phyloP scores from a whole-genome alignment of 2,797 vertebrate species.

The Coluber constrictor region DNA sequence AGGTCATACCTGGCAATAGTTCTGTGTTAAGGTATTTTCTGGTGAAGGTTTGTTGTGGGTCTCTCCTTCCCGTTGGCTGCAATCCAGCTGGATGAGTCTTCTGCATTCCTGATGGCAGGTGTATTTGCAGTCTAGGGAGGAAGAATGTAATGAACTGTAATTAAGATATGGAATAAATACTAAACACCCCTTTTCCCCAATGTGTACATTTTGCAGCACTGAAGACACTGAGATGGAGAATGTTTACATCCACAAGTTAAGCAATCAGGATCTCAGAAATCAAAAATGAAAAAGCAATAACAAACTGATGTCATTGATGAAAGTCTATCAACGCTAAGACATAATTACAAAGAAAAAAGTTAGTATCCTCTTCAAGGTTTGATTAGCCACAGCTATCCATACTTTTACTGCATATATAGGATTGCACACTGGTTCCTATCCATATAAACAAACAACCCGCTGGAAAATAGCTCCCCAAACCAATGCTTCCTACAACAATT shows the following conservation, averaged over 20 bases:
- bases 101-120: slow-evolving; percentile 89
- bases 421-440: neutral
- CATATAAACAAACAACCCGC: neutral
- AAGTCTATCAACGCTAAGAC: neutral
- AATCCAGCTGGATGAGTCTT: slow-evolving; percentile 86
- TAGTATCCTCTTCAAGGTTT: too few species aligned
- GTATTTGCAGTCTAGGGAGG: slow-evolving; percentile 85
- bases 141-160: slow-evolving; percentile 38
- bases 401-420: neutral
- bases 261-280: neutral
- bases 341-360: neutral
- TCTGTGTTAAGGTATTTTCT: slow-evolving; percentile 56
- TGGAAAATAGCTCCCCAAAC: neutral
- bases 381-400: neutral
- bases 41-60: slow-evolving; percentile 66
- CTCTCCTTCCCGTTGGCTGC: slow-evolving; percentile 74
- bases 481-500: neutral
- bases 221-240: neutral
- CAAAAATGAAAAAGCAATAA: neutral
- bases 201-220: neutral
- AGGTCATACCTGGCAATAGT: slow-evolving; percentile 65
- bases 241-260: neutral
- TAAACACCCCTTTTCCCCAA: rapidly evolving
- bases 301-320: neutral
- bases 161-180: slow-evolving; percentile 13